Evolutionary conservation across 2,113 vertebrate genomes (phyloP).

Genomic region (Micronisus gabar): DNA sequence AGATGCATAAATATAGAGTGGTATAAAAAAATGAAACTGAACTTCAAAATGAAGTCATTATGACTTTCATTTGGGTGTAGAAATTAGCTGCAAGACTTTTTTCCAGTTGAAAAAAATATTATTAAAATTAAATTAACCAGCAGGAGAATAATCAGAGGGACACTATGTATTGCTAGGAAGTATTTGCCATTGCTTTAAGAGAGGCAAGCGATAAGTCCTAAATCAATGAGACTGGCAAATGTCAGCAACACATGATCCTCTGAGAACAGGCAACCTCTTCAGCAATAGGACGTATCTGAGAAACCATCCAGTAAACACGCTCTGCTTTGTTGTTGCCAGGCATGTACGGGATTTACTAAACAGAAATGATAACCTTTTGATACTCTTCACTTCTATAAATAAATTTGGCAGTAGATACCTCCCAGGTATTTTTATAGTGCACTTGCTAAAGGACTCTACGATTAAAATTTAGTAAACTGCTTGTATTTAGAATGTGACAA

Average conservation of each 20-base stretch:
- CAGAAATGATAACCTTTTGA: neutral
- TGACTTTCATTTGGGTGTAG: neutral
- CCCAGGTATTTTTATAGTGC: neutral
- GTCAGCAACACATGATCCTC: neutral
- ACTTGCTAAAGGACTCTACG: neutral
- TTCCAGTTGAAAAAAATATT: neutral
- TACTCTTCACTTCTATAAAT: neutral
- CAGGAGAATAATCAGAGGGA: neutral
- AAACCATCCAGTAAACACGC: neutral
- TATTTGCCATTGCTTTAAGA: neutral
- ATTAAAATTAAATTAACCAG: neutral
- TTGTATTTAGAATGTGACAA: neutral
- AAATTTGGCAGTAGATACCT: neutral
- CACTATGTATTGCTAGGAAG: neutral
- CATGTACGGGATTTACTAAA: neutral
- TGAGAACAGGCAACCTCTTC: neutral
- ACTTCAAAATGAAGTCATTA: neutral
- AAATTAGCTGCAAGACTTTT: neutral
- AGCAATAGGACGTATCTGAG: neutral
- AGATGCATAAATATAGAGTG: neutral
- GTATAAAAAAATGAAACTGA: neutral
- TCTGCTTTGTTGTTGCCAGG: neutral
- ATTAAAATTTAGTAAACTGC: neutral
- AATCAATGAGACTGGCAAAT: neutral
- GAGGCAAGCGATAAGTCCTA: neutral